Evolutionary conservation across 2,113 vertebrate species (phyloP).

Genomic region (Phalacrocorax carbo): DNA sequence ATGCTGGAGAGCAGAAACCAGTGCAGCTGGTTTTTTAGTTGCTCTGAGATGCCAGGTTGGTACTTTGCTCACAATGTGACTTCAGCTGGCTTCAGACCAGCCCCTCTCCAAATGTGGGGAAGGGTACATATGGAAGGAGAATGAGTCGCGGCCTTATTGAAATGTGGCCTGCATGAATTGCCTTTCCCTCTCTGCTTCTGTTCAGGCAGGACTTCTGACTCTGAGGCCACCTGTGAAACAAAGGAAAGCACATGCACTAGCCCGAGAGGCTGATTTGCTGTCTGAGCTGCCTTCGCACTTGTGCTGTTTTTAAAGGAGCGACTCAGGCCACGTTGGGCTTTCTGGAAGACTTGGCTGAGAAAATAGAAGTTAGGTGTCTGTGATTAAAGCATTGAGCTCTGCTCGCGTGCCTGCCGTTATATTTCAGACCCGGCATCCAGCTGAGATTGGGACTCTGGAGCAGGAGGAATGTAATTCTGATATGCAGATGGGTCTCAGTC

Average conservation of each 20-base stretch:
- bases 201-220: slow-evolving; percentile 30
- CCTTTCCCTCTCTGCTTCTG: slow-evolving; percentile 35
- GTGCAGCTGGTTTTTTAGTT: background rate
- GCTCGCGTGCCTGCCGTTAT: background rate
- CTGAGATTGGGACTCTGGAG: background rate
- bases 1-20: background rate
- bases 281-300: slow-evolving; percentile 32
- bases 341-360: background rate
- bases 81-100: slow-evolving; percentile 3
- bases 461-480: background rate
- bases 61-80: background rate
- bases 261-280: slow-evolving; percentile 16
- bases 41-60: background rate
- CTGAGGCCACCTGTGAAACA: background rate
- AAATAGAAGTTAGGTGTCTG: background rate
- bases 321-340: slow-evolving; percentile 7
- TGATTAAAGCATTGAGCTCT: background rate
- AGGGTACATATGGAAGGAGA: background rate
- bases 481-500: background rate
- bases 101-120: background rate
- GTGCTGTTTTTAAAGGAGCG: slow-evolving; percentile 30
- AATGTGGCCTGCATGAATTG: background rate
- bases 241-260: background rate
- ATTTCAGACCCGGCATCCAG: background rate
- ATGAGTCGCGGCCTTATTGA: background rate